These are phyloP conservation scores for Terrapene triunguis DNA, from an alignment of 2,113 vertebrate genomes.

Conservation along the genomic window DNA sequence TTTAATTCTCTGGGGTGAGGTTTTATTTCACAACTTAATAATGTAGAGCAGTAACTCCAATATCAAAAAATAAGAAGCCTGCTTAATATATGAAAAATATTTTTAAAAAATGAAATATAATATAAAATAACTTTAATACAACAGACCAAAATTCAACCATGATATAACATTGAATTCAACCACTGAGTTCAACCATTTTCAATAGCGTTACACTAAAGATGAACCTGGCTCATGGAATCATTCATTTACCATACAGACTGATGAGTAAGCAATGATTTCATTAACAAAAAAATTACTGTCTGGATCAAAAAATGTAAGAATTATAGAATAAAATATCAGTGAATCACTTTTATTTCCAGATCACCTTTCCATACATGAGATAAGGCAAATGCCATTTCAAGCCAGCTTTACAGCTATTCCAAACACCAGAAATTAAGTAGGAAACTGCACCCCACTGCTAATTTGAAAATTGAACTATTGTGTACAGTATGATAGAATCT, in stretches of 20 bases:
- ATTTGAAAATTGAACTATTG: neutral
- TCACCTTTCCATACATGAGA: neutral
- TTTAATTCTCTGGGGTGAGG: slow-evolving; percentile 26
- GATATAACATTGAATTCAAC: neutral
- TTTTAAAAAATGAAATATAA: neutral
- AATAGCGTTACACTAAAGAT: neutral
- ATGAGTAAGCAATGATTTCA: neutral
- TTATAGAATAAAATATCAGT: neutral
- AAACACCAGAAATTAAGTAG: neutral
- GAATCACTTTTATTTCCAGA: neutral
- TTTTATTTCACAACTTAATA: slow-evolving; percentile 13
- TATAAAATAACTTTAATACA: neutral
- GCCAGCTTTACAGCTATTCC: neutral
- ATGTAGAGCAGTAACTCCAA: neutral
- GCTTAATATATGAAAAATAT: neutral
- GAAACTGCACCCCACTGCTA: neutral
- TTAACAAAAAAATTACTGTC: neutral
- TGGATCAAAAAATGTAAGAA: neutral
- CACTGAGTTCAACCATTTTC: neutral
- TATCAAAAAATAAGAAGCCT: slow-evolving; percentile 4
- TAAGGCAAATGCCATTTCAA: neutral
- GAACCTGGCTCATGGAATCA: neutral
- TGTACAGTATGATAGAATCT: neutral
- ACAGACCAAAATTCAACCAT: neutral
- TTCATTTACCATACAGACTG: neutral